A percentile compares a stretch with the other conserved stretches of the same genome.
phyloP scores from a whole-genome alignment of 2,888 invertebrate species.

The Lordiphosa andalusiaca region DNA sequence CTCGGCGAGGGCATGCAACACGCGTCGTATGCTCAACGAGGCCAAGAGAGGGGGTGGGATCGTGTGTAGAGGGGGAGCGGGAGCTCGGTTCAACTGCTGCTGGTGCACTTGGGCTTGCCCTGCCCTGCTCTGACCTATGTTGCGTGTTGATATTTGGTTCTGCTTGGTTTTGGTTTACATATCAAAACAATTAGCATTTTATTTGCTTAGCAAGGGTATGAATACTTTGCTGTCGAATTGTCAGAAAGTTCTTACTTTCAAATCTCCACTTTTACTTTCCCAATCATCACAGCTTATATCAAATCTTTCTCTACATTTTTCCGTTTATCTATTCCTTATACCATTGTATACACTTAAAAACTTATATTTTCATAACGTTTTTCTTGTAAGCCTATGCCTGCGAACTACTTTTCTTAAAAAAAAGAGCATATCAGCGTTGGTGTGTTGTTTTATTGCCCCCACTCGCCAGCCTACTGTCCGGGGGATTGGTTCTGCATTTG shows the following conservation, averaged over 20 bases:
- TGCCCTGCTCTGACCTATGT: constrained; percentile 20
- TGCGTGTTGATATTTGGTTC: constrained; percentile 72
- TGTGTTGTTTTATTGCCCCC: too few relatives aligned
- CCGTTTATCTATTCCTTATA: too few relatives aligned
- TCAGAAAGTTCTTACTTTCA: too few relatives aligned
- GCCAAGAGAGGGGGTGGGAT: constrained; percentile 16
- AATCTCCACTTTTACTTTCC: too few relatives aligned
- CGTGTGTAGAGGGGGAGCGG: not conserved
- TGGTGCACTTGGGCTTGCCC: constrained; percentile 48
- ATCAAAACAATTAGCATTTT: constrained; percentile 67
- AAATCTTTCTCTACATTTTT: too few relatives aligned
- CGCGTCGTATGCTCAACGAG: constrained; percentile 72
- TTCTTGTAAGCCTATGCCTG: too few relatives aligned
- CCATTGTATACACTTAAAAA: too few relatives aligned
- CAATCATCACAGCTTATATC: too few relatives aligned
- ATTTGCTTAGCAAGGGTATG: constrained; percentile 24
- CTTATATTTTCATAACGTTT: too few relatives aligned
- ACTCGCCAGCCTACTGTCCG: too few relatives aligned
- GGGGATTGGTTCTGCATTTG: constrained; percentile 7
- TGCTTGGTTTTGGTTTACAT: constrained; percentile 62
- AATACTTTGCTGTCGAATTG: not conserved
- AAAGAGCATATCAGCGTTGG: too few relatives aligned
- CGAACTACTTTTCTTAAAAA: too few relatives aligned
- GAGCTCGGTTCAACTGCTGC: constrained; percentile 22
- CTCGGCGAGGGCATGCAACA: constrained; percentile 66